phyloP scores from a whole-genome alignment of 2,888 invertebrate species.

The Patella ulyssiponensis region DNA sequence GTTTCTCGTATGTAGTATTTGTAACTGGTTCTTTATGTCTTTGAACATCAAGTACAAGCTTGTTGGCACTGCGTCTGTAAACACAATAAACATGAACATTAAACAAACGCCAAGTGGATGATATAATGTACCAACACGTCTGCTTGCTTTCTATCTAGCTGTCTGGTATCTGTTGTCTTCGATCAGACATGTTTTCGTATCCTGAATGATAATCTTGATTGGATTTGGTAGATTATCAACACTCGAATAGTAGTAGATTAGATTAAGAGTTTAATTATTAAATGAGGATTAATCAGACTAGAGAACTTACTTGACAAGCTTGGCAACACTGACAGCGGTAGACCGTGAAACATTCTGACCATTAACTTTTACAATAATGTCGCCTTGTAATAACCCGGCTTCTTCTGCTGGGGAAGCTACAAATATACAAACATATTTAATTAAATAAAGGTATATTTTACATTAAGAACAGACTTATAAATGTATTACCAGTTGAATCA shows the following conservation, averaged over 20 bases:
- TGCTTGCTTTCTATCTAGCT: too few species aligned
- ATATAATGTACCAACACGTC: too few species aligned
- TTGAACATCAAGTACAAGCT: constrained; percentile 50
- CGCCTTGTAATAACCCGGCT: constrained; percentile 64
- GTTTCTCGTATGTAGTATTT: constrained; percentile 41
- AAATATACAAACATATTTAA: background rate
- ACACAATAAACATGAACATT: background rate
- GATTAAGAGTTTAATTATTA: background rate
- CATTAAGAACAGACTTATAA: too few species aligned
- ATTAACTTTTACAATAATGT: constrained; percentile 66
- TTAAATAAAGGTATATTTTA: too few species aligned
- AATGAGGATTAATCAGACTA: constrained; percentile 7
- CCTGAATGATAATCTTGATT: too few species aligned
- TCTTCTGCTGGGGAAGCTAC: constrained; percentile 63
- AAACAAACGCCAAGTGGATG: too few species aligned
- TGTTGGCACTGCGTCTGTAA: constrained; percentile 47
- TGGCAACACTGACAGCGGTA: constrained; percentile 66
- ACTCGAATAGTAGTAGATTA: constrained; percentile 7
- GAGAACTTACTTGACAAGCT: constrained; percentile 65
- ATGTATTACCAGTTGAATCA: background rate
- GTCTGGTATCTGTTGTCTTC: too few species aligned
- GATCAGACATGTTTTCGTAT: too few species aligned
- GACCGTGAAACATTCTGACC: constrained; percentile 69
- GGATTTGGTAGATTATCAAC: background rate
- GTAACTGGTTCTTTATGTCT: constrained; percentile 39